These are phyloP conservation scores for Platycnemis pennipes DNA, from an alignment of 2,888 invertebrate genomes.

Conservation along the genomic window DNA sequence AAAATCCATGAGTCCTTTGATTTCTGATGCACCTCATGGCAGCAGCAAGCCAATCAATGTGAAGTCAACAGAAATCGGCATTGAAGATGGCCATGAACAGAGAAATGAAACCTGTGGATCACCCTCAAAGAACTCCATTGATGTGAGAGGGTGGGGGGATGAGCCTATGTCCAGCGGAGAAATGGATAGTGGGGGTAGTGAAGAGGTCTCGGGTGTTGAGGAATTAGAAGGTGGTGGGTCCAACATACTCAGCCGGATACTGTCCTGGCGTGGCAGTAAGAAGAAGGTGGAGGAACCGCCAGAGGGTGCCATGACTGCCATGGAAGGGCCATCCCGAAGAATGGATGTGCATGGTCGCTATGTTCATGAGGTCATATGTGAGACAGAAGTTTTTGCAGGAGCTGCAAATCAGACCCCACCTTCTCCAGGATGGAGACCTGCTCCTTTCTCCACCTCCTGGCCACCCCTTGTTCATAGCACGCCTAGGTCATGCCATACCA, in stretches of 20 bases:
- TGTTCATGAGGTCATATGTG: constrained; percentile 78
- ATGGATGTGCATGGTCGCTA: constrained; percentile 81
- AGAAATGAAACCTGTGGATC: neutral
- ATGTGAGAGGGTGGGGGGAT: constrained; percentile 75
- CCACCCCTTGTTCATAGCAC: constrained; percentile 55
- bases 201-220: constrained; percentile 72
- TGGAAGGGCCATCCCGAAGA: constrained; percentile 78
- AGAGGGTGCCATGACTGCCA: constrained; percentile 42
- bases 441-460: constrained; percentile 46
- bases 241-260: constrained; percentile 84
- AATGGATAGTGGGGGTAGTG: constrained; percentile 75
- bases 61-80: neutral
- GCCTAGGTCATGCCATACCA: constrained; percentile 66
- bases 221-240: constrained; percentile 80
- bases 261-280: constrained; percentile 86
- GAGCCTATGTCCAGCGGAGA: constrained; percentile 76
- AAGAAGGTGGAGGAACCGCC: constrained; percentile 81
- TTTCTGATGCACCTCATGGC: neutral
- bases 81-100: neutral
- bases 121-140: neutral
- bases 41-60: neutral
- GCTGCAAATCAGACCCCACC: constrained; percentile 70
- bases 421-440: neutral
- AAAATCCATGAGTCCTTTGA: neutral
- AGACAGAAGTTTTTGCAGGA: constrained; percentile 77